A percentile compares a stretch with the other conserved stretches of the same genome.
phyloP scores from a whole-genome alignment of 2,888 invertebrate species.

The Drosophila neutralis region DNA sequence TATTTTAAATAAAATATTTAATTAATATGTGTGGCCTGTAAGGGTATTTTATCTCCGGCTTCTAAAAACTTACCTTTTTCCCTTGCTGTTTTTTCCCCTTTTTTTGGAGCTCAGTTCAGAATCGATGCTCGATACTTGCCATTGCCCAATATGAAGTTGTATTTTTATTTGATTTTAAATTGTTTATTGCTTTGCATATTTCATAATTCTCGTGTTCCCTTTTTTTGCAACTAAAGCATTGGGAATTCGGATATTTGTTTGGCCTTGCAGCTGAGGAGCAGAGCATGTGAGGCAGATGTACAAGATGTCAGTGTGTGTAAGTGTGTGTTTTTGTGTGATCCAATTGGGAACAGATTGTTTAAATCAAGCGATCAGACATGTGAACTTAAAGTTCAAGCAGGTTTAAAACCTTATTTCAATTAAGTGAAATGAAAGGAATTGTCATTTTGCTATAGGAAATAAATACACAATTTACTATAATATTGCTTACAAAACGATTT shows the following conservation, averaged over 20 bases:
- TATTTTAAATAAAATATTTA: not conserved
- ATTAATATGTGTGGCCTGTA: not conserved
- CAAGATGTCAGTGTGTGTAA: not conserved
- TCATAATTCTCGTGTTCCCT: conserved; percentile 62
- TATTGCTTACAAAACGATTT: not conserved
- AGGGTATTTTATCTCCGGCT: not conserved
- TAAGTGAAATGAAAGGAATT: not conserved
- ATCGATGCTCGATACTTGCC: conserved; percentile 57
- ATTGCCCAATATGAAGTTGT: conserved; percentile 76
- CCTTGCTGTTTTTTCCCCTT: conserved; percentile 12
- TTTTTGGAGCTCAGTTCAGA: conserved; percentile 48
- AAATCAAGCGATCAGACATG: conserved; percentile 44
- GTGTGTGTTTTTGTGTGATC: conserved; percentile 23
- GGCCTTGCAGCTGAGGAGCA: conserved; percentile 45
- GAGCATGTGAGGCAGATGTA: conserved; percentile 24
- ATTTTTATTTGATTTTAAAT: conserved; percentile 79
- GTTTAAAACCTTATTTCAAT: not conserved
- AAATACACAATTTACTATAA: not conserved
- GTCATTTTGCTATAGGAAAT: not conserved
- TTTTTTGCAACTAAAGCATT: conserved; percentile 16
- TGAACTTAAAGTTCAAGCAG: conserved; percentile 1
- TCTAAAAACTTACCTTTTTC: not conserved
- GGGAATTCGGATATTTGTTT: conserved; percentile 36
- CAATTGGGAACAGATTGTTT: conserved; percentile 49
- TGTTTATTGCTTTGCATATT: conserved; percentile 80